These are phyloP conservation scores for Caenorhabditis sp. DNA, from an alignment of 2,888 invertebrate species.

Conservation along the genomic window DNA sequence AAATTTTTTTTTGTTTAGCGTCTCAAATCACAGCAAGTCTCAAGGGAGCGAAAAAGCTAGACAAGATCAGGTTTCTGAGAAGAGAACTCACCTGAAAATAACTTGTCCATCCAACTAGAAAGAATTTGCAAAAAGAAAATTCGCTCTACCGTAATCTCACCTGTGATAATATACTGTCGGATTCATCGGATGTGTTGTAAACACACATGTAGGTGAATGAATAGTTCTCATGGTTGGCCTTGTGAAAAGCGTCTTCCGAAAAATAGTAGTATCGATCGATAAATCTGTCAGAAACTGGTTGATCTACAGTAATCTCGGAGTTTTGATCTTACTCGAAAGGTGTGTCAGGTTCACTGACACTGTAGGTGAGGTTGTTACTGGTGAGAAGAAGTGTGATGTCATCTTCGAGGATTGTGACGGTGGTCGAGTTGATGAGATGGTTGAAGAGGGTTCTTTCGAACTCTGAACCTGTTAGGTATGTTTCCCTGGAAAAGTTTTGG, in stretches of 20 bases:
- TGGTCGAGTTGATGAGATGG: conserved; percentile 17
- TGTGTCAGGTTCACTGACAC: conserved; percentile 14
- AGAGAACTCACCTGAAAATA: not conserved
- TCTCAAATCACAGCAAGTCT: no score
- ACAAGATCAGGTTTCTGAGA: no score
- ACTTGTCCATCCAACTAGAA: not conserved
- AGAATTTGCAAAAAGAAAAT: not conserved
- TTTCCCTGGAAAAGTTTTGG: conserved; percentile 12
- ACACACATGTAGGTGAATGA: conserved; percentile 16
- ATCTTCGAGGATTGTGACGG: conserved; percentile 8
- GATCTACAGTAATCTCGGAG: not conserved
- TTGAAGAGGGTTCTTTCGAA: conserved; percentile 18
- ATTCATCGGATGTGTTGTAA: conserved; percentile 16
- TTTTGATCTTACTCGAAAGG: conserved; percentile 28
- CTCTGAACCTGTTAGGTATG: conserved; percentile 25
- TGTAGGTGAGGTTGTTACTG: conserved; percentile 27
- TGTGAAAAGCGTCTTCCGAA: conserved; percentile 10
- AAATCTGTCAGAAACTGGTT: conserved; percentile 36
- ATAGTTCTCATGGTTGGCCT: conserved; percentile 13
- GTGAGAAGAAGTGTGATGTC: conserved; percentile 18
- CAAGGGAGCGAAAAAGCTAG: no score
- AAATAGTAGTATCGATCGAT: conserved; percentile 29
- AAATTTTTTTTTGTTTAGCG: no score
- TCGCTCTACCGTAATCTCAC: not conserved
- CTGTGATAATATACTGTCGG: conserved; percentile 12